These are phyloP conservation scores for Pangasius sanitwongsei DNA, from an alignment of 2,797 vertebrate species.

Conservation along the genomic window DNA sequence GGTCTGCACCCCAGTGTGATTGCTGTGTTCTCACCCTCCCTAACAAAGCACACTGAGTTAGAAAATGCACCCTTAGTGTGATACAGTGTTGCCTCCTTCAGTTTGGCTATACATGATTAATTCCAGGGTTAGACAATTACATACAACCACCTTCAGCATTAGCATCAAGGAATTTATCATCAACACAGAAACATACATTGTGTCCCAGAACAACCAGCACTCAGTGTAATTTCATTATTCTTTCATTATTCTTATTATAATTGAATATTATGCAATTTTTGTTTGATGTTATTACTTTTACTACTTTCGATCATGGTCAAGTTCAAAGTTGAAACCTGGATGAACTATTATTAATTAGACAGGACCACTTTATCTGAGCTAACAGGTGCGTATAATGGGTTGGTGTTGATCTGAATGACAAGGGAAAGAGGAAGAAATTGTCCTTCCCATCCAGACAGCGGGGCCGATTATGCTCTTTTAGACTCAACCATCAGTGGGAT, in stretches of 20 bases:
- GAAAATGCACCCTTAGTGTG: background rate
- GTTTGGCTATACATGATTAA: background rate
- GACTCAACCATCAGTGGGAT: background rate
- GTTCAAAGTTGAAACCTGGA: background rate
- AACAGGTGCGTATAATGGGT: background rate
- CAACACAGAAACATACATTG: background rate
- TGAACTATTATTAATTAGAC: background rate
- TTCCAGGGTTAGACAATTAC: background rate
- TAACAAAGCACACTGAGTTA: background rate
- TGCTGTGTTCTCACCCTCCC: slow-evolving; percentile 1
- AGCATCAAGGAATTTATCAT: too few relatives aligned
- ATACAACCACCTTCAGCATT: background rate
- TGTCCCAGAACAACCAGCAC: background rate
- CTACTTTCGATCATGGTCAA: background rate
- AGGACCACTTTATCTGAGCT: background rate
- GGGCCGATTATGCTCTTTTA: background rate
- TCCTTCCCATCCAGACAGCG: background rate
- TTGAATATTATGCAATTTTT: background rate
- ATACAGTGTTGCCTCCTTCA: background rate
- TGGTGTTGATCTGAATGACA: background rate
- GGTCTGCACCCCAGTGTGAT: background rate
- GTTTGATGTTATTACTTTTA: background rate
- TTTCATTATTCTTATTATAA: background rate
- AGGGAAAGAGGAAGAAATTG: background rate
- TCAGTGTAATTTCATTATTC: background rate